Evolutionary conservation across 1,140 invertebrate species (phyloP).

Genomic region (Drusus annulatus): DNA sequence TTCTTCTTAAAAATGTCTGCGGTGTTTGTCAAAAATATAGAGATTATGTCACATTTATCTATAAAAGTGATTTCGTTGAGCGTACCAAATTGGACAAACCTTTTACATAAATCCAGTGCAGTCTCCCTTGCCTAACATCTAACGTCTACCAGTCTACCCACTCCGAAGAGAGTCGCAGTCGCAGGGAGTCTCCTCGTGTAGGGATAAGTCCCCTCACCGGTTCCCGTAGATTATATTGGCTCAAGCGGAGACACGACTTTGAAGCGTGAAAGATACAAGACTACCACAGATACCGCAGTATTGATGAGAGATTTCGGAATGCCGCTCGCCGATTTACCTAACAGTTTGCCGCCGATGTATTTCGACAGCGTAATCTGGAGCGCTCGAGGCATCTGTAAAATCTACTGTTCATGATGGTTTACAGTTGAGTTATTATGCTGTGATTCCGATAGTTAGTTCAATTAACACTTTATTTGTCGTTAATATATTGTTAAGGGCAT

Average conservation of each 20-base stretch:
- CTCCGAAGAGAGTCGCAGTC: neutral
- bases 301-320: conserved; percentile 10
- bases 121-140: neutral
- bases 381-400: neutral
- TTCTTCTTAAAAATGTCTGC: too few species aligned
- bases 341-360: neutral
- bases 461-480: too few species aligned
- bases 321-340: neutral
- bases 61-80: too few species aligned
- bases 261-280: conserved; percentile 44
- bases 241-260: conserved; percentile 19
- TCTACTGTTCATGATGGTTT: neutral
- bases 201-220: neutral
- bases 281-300: conserved; percentile 16
- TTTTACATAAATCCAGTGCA: conserved; percentile 7
- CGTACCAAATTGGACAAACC: neutral
- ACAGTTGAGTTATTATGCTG: too few species aligned
- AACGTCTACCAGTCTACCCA: neutral
- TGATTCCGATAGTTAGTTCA: too few species aligned
- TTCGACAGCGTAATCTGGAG: conserved; percentile 6
- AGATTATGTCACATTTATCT: too few species aligned
- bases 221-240: conserved; percentile 23
- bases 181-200: neutral
- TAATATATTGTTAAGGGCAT: too few species aligned
- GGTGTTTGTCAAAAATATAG: too few species aligned